Evolutionary conservation across 1,140 invertebrate genomes (phyloP), one percentile per base, ranked within the genome.

Genomic region (Cylas formicarius): DNA sequence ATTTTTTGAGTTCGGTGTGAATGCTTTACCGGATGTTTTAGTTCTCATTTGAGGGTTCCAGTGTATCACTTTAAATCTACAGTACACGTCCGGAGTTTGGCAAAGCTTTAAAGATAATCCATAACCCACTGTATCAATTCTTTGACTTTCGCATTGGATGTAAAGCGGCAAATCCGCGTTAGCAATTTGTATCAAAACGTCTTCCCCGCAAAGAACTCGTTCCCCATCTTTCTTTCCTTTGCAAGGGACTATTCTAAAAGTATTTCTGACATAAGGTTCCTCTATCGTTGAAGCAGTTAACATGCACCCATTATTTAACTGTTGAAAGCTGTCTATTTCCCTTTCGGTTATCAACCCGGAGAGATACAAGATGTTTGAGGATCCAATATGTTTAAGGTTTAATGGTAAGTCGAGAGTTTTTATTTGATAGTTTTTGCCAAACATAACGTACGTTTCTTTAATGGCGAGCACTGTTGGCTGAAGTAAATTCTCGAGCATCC

Each of bases 401-500:
- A 40, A 9, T 23, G 32, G 27, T 28, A 60, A 49, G 43, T 60
- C 56, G 14, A 51, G 49, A 3, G 61, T 50, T 33, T 44, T 47
- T 1, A 65, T 44, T 40, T 62, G 61, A 32, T 63, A 65, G 14
- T 54, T 49, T 34, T 52, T 28, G 4, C 54, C 55, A 31, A 54
- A 63, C 22, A 42, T 31, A 1, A 63, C 46, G 22, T 36, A 50
- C 4, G 49, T 43, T 3, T 39, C 32, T 31, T 55, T 50, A 14
- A 44, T 34, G 3, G 60, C 54, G 7, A 62, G 29, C 7, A 23
- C 22, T 4, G 53, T 50, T 1, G 56, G 51, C 28, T 49, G 45
- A 2, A 63, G 34, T 6, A 65, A 38, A 39, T 63, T 65, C 8
- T 51, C 43, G 26, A 61, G 54, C 60, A 65, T 62, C 37, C 52